Evolutionary conservation across 2,888 invertebrate species (phyloP).

Genomic region (Taenaris catops): DNA sequence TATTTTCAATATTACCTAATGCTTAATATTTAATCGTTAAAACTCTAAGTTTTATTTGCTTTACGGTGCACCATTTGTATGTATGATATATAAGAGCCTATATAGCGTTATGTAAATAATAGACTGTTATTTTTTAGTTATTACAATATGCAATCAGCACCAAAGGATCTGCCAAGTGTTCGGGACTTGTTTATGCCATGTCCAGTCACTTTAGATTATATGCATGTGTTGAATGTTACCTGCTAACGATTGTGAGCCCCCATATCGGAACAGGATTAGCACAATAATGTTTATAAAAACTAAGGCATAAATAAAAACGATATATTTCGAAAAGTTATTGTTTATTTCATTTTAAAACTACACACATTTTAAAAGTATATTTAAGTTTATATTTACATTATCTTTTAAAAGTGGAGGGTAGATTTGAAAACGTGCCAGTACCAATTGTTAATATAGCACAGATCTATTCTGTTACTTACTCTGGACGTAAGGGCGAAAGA

Average conservation of each 20-base stretch:
- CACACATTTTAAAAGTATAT: too few relatives aligned
- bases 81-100: neutral
- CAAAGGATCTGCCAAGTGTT: conserved; percentile 48
- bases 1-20: too few relatives aligned
- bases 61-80: conserved; percentile 11
- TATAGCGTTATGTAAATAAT: conserved; percentile 49
- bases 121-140: conserved; percentile 59
- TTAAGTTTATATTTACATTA: too few relatives aligned
- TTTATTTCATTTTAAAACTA: conserved; percentile 23
- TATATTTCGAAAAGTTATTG: conserved; percentile 64
- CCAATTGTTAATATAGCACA: too few relatives aligned
- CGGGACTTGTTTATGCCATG: conserved; percentile 56
- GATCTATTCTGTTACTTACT: too few relatives aligned
- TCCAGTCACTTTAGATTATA: conserved; percentile 33
- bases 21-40: too few relatives aligned
- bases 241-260: conserved; percentile 48
- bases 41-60: too few relatives aligned
- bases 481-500: too few relatives aligned
- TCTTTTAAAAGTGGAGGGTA: too few relatives aligned
- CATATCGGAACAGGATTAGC: conserved; percentile 52
- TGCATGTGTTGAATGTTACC: conserved; percentile 31
- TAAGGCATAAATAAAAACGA: conserved; percentile 57
- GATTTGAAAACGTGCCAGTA: too few relatives aligned
- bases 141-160: conserved; percentile 38
- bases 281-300: conserved; percentile 52